A percentile compares a stretch with the other conserved stretches of the same genome.
Conservation (phyloP, 2,797 vertebrate genomes). For the Lophotriccus pileatus region DNA sequence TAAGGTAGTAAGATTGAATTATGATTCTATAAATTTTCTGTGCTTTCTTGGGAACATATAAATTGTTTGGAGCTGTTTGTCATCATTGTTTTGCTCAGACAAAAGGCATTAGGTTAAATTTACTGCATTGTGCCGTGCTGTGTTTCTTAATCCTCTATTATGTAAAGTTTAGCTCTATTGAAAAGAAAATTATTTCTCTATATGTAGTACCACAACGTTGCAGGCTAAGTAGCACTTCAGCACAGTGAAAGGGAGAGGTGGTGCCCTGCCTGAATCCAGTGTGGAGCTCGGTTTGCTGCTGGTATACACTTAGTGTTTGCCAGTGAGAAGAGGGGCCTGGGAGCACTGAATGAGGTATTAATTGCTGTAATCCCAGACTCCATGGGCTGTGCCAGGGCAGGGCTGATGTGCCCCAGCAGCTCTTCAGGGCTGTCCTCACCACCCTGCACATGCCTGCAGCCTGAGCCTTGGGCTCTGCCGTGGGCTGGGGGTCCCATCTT, state of each 20-base stretch:
- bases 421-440: no score
- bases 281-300: neutral
- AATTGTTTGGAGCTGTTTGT: slow-evolving; percentile 20
- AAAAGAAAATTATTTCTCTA: neutral
- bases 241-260: neutral
- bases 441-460: no score
- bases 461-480: no score
- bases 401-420: no score
- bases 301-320: neutral
- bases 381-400: no score
- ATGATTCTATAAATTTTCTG: neutral
- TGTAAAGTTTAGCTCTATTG: neutral
- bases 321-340: neutral
- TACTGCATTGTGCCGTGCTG: neutral
- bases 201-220: neutral
- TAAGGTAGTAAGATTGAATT: neutral
- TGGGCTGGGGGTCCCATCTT: no score
- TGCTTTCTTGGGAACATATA: neutral
- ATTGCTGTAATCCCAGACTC: neutral
- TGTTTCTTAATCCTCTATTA: neutral
- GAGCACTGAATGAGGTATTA: neutral
- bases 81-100: neutral
- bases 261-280: neutral
- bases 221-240: neutral
- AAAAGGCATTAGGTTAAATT: neutral